Evolutionary conservation across 2,797 vertebrate species (phyloP), one percentile per base, ranked within the genome.

Genomic region (Spinus pinus): DNA sequence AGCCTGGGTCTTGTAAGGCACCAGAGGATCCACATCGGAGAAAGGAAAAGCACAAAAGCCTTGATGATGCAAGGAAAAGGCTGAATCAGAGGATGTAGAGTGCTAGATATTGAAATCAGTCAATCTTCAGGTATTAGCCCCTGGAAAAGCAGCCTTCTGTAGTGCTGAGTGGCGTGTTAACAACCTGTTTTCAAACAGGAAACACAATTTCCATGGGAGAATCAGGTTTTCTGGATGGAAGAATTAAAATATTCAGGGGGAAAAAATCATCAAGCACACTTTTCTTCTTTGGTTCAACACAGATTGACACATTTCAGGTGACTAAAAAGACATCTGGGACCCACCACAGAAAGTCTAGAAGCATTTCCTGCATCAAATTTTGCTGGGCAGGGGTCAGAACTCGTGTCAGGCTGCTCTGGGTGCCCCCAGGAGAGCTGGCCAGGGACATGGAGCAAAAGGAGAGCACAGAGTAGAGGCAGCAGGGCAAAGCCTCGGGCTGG

Each of bases 131-230:
- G 85, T 69, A 92, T 87, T 73, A 96, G 86, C 58, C 85, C 62
- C 88, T 86, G 72, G 82, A 95, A 93, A 88, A 80, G 72, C 65
- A 93, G 80, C 82, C 24, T 67, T 91, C 75, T 83, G 69, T 81
- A 69, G 69, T 8, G 69, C 91, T 61, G 61, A 88, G 49, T 24
- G 11, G 75, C 1, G 0, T 5, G 12, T 81, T 93, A 94, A 69
- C 79, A 90, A 74, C 65, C 65, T 41, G 31, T 78, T 95, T 89
- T 88, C 88, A 69, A 88, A 81, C 22, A 82, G 50, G 62, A 93
- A 91, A 62, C 41, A 72, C 33, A 66, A 78, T 94, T 94, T 91
- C 70, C 87, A 51, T 44, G 47, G 81, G 93, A 96, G 90, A 89
- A 73, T 47, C 46, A 14, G 30, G n/a, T 75, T 74, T 71, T 85